phyloP scores from a whole-genome alignment of 2,113 vertebrate species.

The Pituophis catenifer region DNA sequence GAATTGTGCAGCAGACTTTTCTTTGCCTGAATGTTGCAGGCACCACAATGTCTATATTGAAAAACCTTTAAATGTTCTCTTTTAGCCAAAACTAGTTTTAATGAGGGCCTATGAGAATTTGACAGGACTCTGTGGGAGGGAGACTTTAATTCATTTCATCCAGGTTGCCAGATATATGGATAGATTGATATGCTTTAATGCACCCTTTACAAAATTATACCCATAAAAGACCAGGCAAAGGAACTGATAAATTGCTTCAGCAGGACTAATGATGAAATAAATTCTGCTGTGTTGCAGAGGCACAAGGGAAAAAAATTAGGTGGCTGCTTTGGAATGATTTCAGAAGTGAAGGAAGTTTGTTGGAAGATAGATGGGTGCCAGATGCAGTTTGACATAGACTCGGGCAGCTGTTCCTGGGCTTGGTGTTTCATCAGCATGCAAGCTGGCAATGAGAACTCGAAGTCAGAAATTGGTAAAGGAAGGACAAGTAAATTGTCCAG shows the following conservation, averaged over 20 bases:
- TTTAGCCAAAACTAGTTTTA: constrained; percentile 69
- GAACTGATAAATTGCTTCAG: constrained; percentile 69
- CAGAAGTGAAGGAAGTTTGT: constrained; percentile 75
- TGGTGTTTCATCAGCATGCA: constrained; percentile 68
- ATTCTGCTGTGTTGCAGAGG: constrained; percentile 67
- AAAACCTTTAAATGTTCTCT: constrained; percentile 66
- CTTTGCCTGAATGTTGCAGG: constrained; percentile 67
- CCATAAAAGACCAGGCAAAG: constrained; percentile 58
- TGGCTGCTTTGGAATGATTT: constrained; percentile 68
- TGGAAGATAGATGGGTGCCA: constrained; percentile 80
- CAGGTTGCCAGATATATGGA: constrained; percentile 27
- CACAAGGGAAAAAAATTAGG: constrained; percentile 50
- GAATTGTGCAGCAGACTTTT: constrained; percentile 73
- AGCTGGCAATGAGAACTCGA: constrained; percentile 55
- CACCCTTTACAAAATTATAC: not conserved
- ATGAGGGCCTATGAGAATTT: constrained; percentile 65
- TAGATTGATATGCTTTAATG: constrained; percentile 18
- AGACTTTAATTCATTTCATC: constrained; percentile 6
- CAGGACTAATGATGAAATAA: constrained; percentile 68
- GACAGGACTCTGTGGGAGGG: constrained; percentile 46
- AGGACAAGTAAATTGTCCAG: constrained; percentile 64
- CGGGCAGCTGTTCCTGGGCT: constrained; percentile 72
- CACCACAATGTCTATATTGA: constrained; percentile 73
- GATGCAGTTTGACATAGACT: constrained; percentile 77
- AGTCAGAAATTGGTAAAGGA: constrained; percentile 49